Conservation (phyloP, 2,113 vertebrate species). For the Empidonax traillii region DNA sequence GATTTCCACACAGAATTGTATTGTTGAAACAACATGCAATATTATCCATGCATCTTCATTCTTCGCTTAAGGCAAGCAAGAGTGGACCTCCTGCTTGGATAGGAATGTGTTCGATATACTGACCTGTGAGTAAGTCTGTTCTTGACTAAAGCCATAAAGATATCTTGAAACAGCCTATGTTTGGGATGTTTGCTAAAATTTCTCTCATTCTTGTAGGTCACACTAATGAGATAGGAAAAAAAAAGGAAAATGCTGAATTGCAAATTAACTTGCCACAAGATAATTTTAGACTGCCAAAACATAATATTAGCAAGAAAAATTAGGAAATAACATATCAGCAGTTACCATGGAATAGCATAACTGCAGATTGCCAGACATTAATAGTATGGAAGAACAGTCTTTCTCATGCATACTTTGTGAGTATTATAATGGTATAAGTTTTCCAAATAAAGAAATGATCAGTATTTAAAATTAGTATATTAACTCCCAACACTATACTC, state of each 20-base stretch:
- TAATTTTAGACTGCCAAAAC: not conserved
- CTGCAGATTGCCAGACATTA: not conserved
- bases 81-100: not conserved
- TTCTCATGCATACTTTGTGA: not conserved
- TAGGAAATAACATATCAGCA: not conserved
- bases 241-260: not conserved
- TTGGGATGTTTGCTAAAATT: conserved; percentile 82
- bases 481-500: not conserved
- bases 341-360: not conserved
- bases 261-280: not conserved
- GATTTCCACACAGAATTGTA: not conserved
- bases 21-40: not conserved
- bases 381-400: not conserved
- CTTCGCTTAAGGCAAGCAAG: not conserved
- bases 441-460: not conserved
- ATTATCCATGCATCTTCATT: not conserved
- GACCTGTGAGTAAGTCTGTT: conserved; percentile 87
- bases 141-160: conserved; percentile 81
- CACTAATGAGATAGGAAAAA: conserved; percentile 50
- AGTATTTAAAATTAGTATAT: not conserved
- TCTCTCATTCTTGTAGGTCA: conserved; percentile 85
- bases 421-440: not conserved
- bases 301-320: not conserved
- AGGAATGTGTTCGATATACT: not conserved
- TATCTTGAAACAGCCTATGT: conserved; percentile 78